A percentile compares a stretch with the other conserved stretches of the same genome.
phyloP scores from a whole-genome alignment of 2,113 vertebrate species.

The Prunella fulvescens region DNA sequence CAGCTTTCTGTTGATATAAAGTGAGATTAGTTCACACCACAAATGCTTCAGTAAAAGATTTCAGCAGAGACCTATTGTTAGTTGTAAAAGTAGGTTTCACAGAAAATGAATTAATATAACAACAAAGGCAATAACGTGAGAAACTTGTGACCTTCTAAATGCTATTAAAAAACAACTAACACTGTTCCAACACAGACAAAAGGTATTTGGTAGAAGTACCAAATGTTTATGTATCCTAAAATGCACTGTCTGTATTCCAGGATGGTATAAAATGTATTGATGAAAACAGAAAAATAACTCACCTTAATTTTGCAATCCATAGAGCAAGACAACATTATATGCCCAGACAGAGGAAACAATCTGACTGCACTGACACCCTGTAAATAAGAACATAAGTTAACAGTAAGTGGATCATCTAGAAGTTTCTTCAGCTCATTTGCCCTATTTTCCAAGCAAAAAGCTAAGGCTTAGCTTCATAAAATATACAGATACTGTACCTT shows the following conservation, averaged over 20 bases:
- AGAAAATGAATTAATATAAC: neutral
- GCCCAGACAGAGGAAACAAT: conserved; percentile 91
- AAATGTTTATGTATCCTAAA: neutral
- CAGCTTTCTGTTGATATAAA: neutral
- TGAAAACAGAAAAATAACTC: conserved; percentile 16
- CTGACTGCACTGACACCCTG: conserved; percentile 97
- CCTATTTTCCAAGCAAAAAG: neutral
- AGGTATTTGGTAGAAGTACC: neutral
- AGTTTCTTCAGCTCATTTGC: neutral
- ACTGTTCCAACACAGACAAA: neutral
- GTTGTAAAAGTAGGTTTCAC: neutral
- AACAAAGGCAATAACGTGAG: neutral
- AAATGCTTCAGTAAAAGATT: neutral
- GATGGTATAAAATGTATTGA: neutral
- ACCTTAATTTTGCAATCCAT: conserved; percentile 99
- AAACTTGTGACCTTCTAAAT: neutral
- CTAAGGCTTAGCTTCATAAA: neutral
- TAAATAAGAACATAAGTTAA: conserved; percentile 15
- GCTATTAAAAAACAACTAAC: neutral
- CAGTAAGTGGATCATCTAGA: neutral
- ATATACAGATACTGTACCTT: neutral
- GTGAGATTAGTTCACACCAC: neutral
- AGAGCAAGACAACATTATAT: conserved; percentile 90
- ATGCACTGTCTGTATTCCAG: neutral
- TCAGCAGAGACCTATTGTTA: neutral